Base-by-base conservation (phyloP, 2,888 invertebrate genomes). In the Drosophila acutilabella region DNA sequence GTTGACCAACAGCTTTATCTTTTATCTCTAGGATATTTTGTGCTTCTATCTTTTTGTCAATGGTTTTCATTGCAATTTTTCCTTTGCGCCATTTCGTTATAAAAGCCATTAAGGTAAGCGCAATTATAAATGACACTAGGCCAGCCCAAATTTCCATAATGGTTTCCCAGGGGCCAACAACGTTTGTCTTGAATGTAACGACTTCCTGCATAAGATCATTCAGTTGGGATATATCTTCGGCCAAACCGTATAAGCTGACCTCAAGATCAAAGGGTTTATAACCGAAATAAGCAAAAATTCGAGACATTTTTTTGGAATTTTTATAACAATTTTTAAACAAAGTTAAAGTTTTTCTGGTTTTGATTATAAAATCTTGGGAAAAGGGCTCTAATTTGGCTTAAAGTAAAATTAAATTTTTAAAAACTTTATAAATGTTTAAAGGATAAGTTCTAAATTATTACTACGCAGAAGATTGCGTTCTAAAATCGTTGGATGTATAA, bases 191-290 rank as follows among this genome's bases (percentile, higher is more conserved):
- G 5, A 73, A 70, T 14, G 26, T 26, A 0, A 36, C 11, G 0
- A 71, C 48, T 13, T 58, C 33, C 0, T 64, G 14, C 57, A 83
- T 73, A 0, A 40, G 6, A 2, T 70, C 54, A 0, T 53, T 59
- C 0, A 82, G 10, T 1, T 62, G 47, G 11, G 40, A 38, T 0
- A 89, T 42, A 7, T 82, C 64, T 33, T 88, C 77, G 2, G 83
- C 71, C 73, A 83, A 68, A 13, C 42, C 44, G 14, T 52, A 72
- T 13, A 89, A 41, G 10, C 51, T 66, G 0, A 48, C 23, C 45
- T 89, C 83, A 11, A 70, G 48, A 1, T 71, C 58, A 7, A 40
- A 50, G 0, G 44, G 52, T 2, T 72, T 48, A 26, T 65, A 67
- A 8, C 71, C 50, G 6, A 65, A 52, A 3, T 10, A 20, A 30